A percentile compares a stretch with the other conserved stretches of the same genome.
Evolutionary conservation across 2,797 vertebrate species (phyloP).

Genomic region (Gymnopithys bicolor): DNA sequence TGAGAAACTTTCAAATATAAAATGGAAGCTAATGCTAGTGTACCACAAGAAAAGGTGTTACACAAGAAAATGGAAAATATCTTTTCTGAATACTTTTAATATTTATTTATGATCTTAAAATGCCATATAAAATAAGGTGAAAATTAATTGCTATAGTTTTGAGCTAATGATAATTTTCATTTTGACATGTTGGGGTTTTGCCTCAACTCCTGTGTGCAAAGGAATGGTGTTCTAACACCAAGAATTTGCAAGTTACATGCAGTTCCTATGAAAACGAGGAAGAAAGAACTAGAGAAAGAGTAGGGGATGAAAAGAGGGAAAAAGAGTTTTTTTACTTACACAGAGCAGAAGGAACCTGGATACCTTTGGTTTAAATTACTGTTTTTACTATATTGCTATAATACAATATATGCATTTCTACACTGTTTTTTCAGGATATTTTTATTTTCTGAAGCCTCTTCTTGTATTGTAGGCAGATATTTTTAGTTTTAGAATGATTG

Average conservation of each 20-base stretch:
- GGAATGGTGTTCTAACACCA: background rate
- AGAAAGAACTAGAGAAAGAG: background rate
- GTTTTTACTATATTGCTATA: background rate
- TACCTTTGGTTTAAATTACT: background rate
- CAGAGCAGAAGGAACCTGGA: background rate
- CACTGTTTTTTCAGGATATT: background rate
- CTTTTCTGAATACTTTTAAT: background rate
- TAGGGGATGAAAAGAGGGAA: background rate
- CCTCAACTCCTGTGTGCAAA: background rate
- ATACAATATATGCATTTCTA: background rate
- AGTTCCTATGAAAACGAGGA: background rate
- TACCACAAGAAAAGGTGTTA: background rate
- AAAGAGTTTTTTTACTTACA: background rate
- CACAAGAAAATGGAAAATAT: background rate
- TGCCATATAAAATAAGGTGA: background rate
- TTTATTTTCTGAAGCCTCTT: background rate
- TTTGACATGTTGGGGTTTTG: background rate
- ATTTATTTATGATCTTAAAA: conserved; percentile 16
- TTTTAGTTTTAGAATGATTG: background rate
- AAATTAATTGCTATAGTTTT: background rate
- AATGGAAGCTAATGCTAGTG: background rate
- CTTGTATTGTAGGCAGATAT: background rate
- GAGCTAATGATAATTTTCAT: background rate
- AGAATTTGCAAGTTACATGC: background rate
- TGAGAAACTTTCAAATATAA: conserved; percentile 9